Base-by-base conservation (phyloP, 2,113 vertebrate genomes). In the Entomyzon cyanotis region DNA sequence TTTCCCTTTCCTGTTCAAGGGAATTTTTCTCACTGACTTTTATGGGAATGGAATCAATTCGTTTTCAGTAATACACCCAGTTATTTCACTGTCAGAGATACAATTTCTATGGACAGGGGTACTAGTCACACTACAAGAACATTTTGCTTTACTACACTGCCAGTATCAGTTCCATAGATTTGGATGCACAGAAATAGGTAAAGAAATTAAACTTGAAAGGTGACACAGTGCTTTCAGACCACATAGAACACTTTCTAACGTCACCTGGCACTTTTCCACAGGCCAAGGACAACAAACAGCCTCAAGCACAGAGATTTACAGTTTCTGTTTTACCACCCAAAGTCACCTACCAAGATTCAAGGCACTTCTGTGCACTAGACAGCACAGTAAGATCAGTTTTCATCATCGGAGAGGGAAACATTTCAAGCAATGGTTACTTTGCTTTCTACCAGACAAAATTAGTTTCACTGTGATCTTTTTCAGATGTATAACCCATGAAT, bases 331-430 rank as follows among this genome's bases (percentile, higher is more conserved):
- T 55, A 90, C 24, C 41, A 60, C 22, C 28, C 27, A 5, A 81
- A 87, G 50, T 80, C 46, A 85, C 30, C 79, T 62, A 69, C 44
- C 27, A 55, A 42, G 68, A 93, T 63, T 74, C 42, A 95, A 76
- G 53, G 41, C 49, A 67, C 49, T 81, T 86, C 69, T 37, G 37
- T 27, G 55, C 64, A 63, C 75, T 69, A 93, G 25, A 50, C 1
- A 65, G 41, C 46, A 84, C 52, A 92, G 14, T 16, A 62, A 63
- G 24, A 82, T 64, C 84, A 3, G 37, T 87, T 91, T 95, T 53
- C 77, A 71, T 52, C 24, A 2, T 44, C 46, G 15, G 8, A 87
- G 55, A 70, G 12, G 47, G 24, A 91, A 91, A 74, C 12, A 76
- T 33, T 63, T 60, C 52, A 84, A 74, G 71, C 33, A 94, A 68